These are phyloP conservation scores for Cerastis leucographa DNA, from an alignment of 2,888 invertebrate species.

Conservation along the genomic window DNA sequence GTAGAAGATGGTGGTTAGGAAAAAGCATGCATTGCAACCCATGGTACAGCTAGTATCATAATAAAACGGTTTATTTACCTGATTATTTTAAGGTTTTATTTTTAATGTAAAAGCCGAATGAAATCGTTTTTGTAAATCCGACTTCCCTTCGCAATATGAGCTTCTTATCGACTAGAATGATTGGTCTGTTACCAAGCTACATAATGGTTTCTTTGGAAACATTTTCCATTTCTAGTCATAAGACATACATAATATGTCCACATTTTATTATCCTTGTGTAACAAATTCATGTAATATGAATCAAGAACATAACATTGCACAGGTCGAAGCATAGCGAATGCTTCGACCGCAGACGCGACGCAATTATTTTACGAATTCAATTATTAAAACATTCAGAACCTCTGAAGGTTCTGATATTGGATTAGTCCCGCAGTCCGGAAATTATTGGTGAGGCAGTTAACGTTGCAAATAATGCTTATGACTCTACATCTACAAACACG, in stretches of 20 bases:
- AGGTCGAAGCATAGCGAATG: background rate
- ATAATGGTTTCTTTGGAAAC: background rate
- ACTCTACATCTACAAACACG: background rate
- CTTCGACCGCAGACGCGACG: background rate
- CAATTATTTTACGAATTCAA: conserved; percentile 1
- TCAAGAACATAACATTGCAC: background rate
- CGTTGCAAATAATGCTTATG: background rate
- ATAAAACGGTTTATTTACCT: background rate
- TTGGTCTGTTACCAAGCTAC: background rate
- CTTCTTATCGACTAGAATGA: conserved; percentile 6
- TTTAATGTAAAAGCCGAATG: background rate
- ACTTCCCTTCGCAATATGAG: background rate
- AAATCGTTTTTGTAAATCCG: background rate
- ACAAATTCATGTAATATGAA: background rate
- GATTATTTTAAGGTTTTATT: background rate
- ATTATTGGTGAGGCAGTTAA: background rate
- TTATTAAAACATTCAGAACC: background rate
- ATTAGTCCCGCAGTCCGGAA: background rate
- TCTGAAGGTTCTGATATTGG: background rate
- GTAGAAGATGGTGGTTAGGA: too few relatives aligned
- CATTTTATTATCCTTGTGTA: background rate
- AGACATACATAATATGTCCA: background rate
- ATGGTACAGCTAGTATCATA: too few relatives aligned
- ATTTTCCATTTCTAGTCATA: conserved; percentile 5
- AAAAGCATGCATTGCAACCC: too few relatives aligned